phyloP scores from a whole-genome alignment of 2,113 vertebrate genomes.

The Peromyscus californicus region DNA sequence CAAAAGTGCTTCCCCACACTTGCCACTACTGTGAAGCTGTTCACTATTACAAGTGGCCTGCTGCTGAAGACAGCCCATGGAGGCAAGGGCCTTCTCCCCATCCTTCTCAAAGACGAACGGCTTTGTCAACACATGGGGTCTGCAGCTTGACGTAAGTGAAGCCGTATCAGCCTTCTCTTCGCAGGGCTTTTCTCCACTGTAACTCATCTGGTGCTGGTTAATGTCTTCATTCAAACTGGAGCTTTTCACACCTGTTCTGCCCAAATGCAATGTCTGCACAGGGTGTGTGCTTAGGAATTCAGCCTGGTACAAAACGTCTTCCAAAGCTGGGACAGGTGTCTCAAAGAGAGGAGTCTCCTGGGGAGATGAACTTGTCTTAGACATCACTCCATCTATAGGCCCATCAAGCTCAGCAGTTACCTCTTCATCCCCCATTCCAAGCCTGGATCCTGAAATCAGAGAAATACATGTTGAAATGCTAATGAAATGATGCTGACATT shows the following conservation, averaged over 20 bases:
- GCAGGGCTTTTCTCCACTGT: not conserved
- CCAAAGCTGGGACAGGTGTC: not conserved
- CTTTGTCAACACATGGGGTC: not conserved
- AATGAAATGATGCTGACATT: not conserved
- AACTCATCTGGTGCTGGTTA: not conserved
- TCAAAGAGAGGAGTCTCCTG: not conserved
- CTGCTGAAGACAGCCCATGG: not conserved
- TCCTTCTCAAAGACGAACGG: not conserved
- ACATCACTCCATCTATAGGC: not conserved
- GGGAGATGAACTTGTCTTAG: not conserved
- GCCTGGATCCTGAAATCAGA: constrained; percentile 43
- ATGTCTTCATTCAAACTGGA: not conserved
- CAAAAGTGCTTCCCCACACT: not conserved
- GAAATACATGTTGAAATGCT: not conserved
- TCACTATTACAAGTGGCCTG: not conserved
- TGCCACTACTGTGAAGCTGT: not conserved
- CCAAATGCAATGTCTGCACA: not conserved
- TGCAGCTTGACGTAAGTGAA: not conserved
- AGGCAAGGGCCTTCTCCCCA: not conserved
- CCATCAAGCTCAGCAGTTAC: not conserved
- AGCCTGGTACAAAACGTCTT: not conserved
- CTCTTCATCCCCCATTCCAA: not conserved
- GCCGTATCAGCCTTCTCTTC: not conserved
- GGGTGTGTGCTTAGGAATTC: not conserved
- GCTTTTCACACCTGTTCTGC: not conserved